These are phyloP conservation scores for Drosophila pruinosa DNA, from an alignment of 1,140 invertebrate genomes.

Conservation along the genomic window DNA sequence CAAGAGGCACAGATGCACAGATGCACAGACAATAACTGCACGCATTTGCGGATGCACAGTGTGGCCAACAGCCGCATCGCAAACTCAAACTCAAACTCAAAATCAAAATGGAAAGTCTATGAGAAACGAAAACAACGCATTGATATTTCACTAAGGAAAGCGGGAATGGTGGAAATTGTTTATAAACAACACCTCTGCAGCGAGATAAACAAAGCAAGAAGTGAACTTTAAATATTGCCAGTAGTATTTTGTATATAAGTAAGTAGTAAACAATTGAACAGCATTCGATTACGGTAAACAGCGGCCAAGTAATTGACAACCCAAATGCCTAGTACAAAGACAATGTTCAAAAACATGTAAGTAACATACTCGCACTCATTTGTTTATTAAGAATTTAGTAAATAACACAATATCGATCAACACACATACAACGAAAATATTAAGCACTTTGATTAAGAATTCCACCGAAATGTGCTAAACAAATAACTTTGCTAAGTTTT, in stretches of 20 bases:
- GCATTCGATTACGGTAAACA: conserved; percentile 31
- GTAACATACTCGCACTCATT: too few species aligned
- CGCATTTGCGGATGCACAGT: conserved; percentile 35
- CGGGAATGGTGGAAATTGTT: conserved; percentile 8
- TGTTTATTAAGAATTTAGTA: too few species aligned
- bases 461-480: background rate
- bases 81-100: background rate
- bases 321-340: background rate
- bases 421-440: background rate
- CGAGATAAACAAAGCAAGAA: background rate
- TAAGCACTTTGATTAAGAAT: background rate
- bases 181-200: conserved; percentile 18
- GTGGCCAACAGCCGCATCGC: background rate
- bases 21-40: conserved; percentile 8
- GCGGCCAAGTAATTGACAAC: background rate
- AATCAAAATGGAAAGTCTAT: background rate
- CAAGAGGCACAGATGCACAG: background rate
- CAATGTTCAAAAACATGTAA: background rate
- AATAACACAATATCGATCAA: background rate
- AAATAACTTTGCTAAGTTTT: background rate
- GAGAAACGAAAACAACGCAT: background rate
- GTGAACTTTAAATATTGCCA: conserved; percentile 2
- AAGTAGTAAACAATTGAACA: conserved; percentile 28
- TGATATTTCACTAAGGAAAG: background rate
- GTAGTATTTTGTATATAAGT: too few species aligned